Conservation (phyloP, 2,113 vertebrate species). For the Eonycteris spelaea region DNA sequence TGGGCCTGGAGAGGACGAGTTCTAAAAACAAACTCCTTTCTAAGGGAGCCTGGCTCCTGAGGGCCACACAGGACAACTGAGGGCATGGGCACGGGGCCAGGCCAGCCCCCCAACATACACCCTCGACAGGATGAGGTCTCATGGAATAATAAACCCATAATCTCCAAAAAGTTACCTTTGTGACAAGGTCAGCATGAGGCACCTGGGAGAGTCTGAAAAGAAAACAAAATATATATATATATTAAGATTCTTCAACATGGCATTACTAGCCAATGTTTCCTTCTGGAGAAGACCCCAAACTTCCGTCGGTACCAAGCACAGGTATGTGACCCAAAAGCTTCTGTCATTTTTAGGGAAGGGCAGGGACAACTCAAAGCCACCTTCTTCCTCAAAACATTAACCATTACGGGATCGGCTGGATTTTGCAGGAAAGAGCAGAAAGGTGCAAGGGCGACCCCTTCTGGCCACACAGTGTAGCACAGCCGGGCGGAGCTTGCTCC, state of each 20-base stretch:
- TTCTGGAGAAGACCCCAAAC: neutral
- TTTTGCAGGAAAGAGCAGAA: neutral
- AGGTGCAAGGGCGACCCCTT: neutral
- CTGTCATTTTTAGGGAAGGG: neutral
- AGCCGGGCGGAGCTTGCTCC: neutral
- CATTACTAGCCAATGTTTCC: neutral
- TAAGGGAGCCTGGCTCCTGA: neutral
- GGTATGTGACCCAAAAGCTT: neutral
- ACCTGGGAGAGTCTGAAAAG: slow-evolving; percentile 84
- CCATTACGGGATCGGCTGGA: fast-evolving
- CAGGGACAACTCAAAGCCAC: neutral
- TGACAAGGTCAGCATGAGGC: slow-evolving; percentile 83
- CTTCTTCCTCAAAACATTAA: neutral
- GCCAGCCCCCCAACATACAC: neutral
- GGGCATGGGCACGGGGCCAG: neutral
- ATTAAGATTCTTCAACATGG: slow-evolving; percentile 45
- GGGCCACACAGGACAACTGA: neutral
- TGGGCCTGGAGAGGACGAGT: neutral
- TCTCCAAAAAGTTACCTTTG: slow-evolving; percentile 83
- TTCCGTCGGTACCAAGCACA: neutral
- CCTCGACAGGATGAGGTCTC: neutral
- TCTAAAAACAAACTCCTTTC: neutral
- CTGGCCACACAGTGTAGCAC: neutral
- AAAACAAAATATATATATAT: slow-evolving; percentile 78
- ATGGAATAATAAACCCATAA: neutral